phyloP scores from a whole-genome alignment of 2,113 vertebrate species.

The Gallinago undulata region DNA sequence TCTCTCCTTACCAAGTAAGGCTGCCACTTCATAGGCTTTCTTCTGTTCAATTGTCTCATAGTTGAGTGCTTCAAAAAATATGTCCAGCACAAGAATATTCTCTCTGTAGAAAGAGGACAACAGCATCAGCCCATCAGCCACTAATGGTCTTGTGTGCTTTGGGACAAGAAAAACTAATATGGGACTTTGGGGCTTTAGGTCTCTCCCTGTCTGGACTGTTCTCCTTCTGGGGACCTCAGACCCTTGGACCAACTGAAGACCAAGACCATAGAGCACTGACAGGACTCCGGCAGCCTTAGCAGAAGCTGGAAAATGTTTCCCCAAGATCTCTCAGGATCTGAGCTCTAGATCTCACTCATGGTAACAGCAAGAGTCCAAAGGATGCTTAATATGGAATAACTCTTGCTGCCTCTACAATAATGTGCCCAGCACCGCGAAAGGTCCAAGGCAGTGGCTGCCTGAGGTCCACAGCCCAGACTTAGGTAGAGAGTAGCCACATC shows the following conservation, averaged over 20 bases:
- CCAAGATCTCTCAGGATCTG: neutral
- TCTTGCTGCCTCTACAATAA: neutral
- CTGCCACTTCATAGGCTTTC: slow-evolving; percentile 97
- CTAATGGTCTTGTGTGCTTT: neutral
- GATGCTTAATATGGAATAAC: neutral
- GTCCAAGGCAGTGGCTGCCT: fast-evolving
- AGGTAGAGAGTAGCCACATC: neutral
- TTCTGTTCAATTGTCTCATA: slow-evolving; percentile 99
- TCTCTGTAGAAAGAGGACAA: slow-evolving; percentile 79
- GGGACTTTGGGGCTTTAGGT: neutral
- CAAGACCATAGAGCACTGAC: neutral
- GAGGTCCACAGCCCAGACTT: neutral
- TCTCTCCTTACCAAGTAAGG: slow-evolving; percentile 86
- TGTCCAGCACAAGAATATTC: slow-evolving; percentile 97
- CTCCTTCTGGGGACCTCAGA: neutral
- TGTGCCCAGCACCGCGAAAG: neutral
- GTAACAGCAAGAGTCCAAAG: neutral
- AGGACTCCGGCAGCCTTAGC: neutral
- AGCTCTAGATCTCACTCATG: neutral
- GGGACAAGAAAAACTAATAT: neutral
- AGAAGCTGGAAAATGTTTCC: neutral
- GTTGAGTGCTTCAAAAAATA: slow-evolving; percentile 98
- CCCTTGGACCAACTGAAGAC: neutral
- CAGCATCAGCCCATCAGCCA: neutral
- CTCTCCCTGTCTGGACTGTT: neutral